Evolutionary conservation across 2,888 invertebrate genomes (phyloP), one percentile per base, ranked within the genome.

Genomic region (Dyspetes luteomarginatus): DNA sequence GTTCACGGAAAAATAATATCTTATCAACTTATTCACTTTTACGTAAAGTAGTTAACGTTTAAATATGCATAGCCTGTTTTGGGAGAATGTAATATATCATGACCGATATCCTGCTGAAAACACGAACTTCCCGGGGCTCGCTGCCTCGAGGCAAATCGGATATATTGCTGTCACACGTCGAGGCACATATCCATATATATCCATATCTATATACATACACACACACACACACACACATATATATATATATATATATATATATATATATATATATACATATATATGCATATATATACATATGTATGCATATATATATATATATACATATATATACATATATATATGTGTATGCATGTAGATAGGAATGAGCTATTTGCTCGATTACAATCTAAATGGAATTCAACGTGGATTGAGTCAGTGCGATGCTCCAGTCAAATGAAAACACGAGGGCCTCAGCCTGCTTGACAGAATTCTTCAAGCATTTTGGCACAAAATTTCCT

Each of bases 91-190:
- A 17, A n/a, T 22, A 36, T 22, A 73, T 55, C 65, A 65, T 60
- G 72, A 65, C 56, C 19, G 60, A 72, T 58, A 45, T 64, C 58
- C 52, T 45, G 36, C 45, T 15, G 50, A 67, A 68, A 58, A 30
- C 55, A 19, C 73, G 55, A 62, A n/a, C n/a, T 62, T 72, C 12
- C 30, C 22, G 30, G 9, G n/a, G n/a, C n/a, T n/a, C 9, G 7
- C 17, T 60, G 68, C 68, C 56, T 30, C 68, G 43, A 56, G 67
- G 15, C 4, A 64, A 55, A 28, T 45, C 2, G 56, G 4, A 26
- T 12, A 62, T 52, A 72, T 22, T 12, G 19, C 17, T 26, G 28
- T 64, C 22, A 7, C 15, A 5, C 30, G 26, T 62, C 26, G 45
- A 22, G 9, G 3, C 26, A n/a, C n/a, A n/a, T n/a, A n/a, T n/a